Evolutionary conservation across 2,797 vertebrate species (phyloP).

Genomic region (Dicrostonyx torquatus): DNA sequence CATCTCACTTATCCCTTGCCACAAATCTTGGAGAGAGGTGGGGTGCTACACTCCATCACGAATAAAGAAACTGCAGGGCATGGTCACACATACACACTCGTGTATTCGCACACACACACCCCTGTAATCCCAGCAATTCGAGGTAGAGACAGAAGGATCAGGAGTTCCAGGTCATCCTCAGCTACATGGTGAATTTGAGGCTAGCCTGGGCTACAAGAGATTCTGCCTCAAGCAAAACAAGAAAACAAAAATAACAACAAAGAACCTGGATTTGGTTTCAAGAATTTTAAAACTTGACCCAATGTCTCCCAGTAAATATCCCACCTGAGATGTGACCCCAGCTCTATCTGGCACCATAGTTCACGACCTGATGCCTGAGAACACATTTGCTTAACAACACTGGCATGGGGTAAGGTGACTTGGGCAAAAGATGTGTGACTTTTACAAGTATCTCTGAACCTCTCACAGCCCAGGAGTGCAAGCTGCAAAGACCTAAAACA

Average conservation of each 20-base stretch:
- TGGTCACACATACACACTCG: not conserved
- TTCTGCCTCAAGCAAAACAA: not conserved
- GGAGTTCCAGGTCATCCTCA: not conserved
- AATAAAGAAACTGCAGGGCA: not conserved
- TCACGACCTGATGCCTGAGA: not conserved
- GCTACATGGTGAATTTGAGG: not conserved
- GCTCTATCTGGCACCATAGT: not conserved
- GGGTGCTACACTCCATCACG: not conserved
- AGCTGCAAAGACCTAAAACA: not conserved
- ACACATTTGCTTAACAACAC: not conserved
- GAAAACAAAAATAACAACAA: not conserved
- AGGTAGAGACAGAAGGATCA: no score
- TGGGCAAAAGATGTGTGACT: not conserved
- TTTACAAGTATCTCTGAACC: not conserved
- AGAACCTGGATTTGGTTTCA: not conserved
- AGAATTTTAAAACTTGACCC: not conserved
- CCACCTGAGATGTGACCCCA: not conserved
- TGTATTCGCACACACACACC: not conserved
- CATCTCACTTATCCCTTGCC: not conserved
- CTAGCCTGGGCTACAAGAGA: not conserved
- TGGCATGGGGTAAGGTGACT: not conserved
- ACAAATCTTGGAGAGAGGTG: not conserved
- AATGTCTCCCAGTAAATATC: not conserved
- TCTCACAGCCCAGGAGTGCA: not conserved
- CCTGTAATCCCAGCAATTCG: not conserved